Base-by-base conservation (phyloP, 2,797 vertebrate genomes). In the Ctenopoma multispine region DNA sequence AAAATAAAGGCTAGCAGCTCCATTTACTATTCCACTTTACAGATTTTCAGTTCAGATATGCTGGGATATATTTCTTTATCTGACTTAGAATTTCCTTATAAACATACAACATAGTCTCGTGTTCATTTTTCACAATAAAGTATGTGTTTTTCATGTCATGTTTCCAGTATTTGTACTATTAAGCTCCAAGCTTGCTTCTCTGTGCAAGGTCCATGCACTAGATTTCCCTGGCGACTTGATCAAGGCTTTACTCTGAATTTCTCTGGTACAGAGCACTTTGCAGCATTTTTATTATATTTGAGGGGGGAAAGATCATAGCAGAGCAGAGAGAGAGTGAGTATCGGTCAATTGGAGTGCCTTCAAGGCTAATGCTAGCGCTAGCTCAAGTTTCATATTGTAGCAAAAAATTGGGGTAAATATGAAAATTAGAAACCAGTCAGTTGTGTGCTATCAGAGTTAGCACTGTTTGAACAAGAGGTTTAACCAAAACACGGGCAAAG, bases 221-320 rank as follows among this genome's bases (percentile, higher is more conserved):
- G 43, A 79, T 67, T 67, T 77, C 59, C 13, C 61, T 88, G 80
- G 77, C 63, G 6, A 14, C 17, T 5, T 55, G 61, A 63, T 69
- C 56, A 56, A 54, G 59, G 51, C 50, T 38, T 40, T 18, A 31
- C 40, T 67, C 67, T 85, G 60, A 84, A 84, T 78, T 44, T 64
- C 34, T 23, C 51, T 63, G 51, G 77, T 75, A 11, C 20, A 69
- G 69, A 75, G 49, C 63, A 47, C 11, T 8, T 38, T 12, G 56
- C 43, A 72, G 51, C 29, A 31, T 31, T 31, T 2, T 38, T 38
- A 2, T 38, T 63, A 36, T 21, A 18, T 31, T 43, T 18, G 43
- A 66, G 58, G 4, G 10, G 36, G 29, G 29, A 5, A 31, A 7
- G 29, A 4, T 31, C 29, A 31, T 31, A 31, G 29, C 29, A 31